A percentile compares a stretch with the other conserved stretches of the same genome.
These are phyloP conservation scores for Drosophila vallismaia DNA, from an alignment of 2,888 invertebrate genomes.

Conservation along the genomic window DNA sequence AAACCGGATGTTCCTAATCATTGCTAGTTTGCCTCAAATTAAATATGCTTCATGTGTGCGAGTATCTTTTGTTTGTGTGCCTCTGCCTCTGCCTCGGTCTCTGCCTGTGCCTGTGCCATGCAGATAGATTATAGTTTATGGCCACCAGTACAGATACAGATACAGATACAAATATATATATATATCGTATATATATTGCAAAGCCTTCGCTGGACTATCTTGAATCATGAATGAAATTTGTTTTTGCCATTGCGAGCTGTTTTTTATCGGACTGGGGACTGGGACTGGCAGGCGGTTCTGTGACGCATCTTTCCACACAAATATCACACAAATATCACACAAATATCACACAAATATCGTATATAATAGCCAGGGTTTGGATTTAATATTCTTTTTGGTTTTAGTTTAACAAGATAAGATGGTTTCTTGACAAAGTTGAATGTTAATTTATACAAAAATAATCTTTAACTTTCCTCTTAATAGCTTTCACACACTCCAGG, in stretches of 20 bases:
- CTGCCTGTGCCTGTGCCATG: constrained; percentile 15
- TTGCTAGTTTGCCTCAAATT: constrained; percentile 84
- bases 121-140: constrained; percentile 65
- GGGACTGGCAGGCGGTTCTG: constrained; percentile 5
- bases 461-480: constrained; percentile 46
- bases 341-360: constrained; percentile 40
- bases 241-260: constrained; percentile 19
- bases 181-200: constrained; percentile 4
- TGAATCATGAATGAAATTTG: constrained; percentile 71
- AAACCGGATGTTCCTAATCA: constrained; percentile 84
- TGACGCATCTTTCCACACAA: constrained; percentile 39
- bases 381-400: background rate
- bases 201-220: constrained; percentile 47
- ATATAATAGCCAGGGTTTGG: constrained; percentile 13
- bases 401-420: constrained; percentile 14
- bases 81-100: constrained; percentile 1
- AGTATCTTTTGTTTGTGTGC: constrained; percentile 72
- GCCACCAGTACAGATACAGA: background rate
- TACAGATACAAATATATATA: background rate
- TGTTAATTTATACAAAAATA: no score
- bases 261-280: constrained; percentile 15
- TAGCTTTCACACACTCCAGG: constrained; percentile 73
- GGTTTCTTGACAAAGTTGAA: constrained; percentile 8
- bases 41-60: constrained; percentile 75
- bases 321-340: no score